Evolutionary conservation across 2,888 invertebrate genomes (phyloP).

Genomic region (Epinotia nisella): DNA sequence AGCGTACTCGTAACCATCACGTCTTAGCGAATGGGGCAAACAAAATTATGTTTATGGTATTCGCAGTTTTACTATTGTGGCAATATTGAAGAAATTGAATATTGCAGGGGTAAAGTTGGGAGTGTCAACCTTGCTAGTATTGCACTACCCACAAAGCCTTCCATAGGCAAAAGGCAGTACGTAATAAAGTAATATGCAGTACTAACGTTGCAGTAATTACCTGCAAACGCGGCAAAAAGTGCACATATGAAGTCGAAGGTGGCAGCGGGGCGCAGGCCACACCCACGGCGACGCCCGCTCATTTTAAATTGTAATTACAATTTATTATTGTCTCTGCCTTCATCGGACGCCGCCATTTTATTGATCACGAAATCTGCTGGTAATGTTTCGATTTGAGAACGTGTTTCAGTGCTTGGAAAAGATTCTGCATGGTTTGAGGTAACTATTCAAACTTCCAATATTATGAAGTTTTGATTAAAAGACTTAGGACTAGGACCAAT

Average conservation of each 20-base stretch:
- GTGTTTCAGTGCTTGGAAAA: background rate
- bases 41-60: background rate
- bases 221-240: slow-evolving; percentile 71
- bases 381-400: slow-evolving; percentile 11
- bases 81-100: background rate
- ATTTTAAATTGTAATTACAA: slow-evolving; percentile 85
- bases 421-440: background rate
- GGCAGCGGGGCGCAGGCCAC: slow-evolving; percentile 75
- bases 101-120: background rate
- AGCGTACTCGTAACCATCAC: too few relatives aligned
- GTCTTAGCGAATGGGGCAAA: too few relatives aligned
- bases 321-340: slow-evolving; percentile 85
- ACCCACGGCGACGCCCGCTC: slow-evolving; percentile 82
- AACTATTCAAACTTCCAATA: background rate
- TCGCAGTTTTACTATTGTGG: background rate
- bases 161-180: background rate
- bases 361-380: slow-evolving; percentile 60
- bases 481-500: too few relatives aligned
- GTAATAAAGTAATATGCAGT: slow-evolving; percentile 17
- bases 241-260: slow-evolving; percentile 73
- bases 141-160: background rate
- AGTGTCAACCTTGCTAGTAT: background rate
- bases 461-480: too few relatives aligned
- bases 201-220: slow-evolving; percentile 61
- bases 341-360: slow-evolving; percentile 80